A percentile compares a stretch with the other conserved stretches of the same genome.
phyloP scores from a whole-genome alignment of 2,797 vertebrate genomes.

The Garrulus glandarius region DNA sequence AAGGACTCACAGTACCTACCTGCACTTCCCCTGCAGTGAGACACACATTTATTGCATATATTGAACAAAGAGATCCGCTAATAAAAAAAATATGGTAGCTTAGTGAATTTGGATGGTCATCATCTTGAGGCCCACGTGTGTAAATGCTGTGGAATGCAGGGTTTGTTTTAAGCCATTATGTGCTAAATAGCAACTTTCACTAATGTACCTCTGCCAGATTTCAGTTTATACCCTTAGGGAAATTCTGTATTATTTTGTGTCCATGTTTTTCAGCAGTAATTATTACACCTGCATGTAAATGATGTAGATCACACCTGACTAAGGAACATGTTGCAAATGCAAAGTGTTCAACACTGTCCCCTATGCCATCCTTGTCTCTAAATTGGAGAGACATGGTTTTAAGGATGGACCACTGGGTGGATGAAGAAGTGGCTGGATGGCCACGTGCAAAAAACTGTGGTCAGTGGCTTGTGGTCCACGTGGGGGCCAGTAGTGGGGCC shows the following conservation, averaged over 20 bases:
- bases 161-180: neutral
- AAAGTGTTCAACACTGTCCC: neutral
- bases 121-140: neutral
- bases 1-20: neutral
- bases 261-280: neutral
- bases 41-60: rapidly evolving
- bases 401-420: neutral
- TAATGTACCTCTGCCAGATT: neutral
- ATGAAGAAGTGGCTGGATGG: neutral
- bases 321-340: neutral
- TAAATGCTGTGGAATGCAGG: neutral
- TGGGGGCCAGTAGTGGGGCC: neutral
- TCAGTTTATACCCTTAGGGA: neutral
- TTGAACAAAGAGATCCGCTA: neutral
- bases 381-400: neutral
- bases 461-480: rapidly evolving
- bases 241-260: neutral
- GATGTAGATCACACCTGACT: neutral
- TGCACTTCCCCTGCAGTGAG: neutral
- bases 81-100: neutral
- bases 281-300: neutral
- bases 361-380: neutral
- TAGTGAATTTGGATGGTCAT: neutral
- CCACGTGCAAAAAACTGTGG: neutral
- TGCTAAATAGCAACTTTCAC: neutral